Evolutionary conservation across 2,888 invertebrate species (phyloP).

Genomic region (Homarus gammarus): DNA sequence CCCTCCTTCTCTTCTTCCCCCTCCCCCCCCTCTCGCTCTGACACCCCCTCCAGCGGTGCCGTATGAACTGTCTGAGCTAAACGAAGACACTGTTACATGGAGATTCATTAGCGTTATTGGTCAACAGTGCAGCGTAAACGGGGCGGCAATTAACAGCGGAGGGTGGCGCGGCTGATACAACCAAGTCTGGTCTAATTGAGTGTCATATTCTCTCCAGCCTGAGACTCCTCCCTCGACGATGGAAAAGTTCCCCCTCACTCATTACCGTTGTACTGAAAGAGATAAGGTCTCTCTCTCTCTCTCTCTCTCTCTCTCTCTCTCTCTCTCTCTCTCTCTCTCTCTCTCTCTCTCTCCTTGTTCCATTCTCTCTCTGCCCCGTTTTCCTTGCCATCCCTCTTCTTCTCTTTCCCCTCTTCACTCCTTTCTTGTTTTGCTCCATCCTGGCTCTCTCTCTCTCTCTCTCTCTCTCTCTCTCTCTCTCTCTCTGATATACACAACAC

Average conservation of each 20-base stretch:
- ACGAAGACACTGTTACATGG: slow-evolving; percentile 17
- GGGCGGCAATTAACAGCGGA: background rate
- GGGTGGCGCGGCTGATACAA: slow-evolving; percentile 14
- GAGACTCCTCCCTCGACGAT: background rate
- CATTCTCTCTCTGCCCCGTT: background rate
- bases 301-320: background rate
- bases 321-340: slow-evolving; percentile 29
- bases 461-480: no score
- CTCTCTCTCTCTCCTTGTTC: slow-evolving; percentile 11
- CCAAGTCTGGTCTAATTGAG: slow-evolving; percentile 41
- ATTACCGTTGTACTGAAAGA: slow-evolving; percentile 34
- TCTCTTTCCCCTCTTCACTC: background rate
- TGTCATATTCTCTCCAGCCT: slow-evolving; percentile 39
- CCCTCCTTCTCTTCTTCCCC: background rate
- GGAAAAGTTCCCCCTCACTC: slow-evolving; percentile 34
- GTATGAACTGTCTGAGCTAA: slow-evolving; percentile 26
- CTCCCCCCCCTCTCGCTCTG: background rate
- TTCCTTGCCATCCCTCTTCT: background rate
- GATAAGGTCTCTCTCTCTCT: slow-evolving; percentile 39
- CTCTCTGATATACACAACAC: no score
- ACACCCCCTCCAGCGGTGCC: slow-evolving; percentile 26
- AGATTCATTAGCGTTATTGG: slow-evolving; percentile 18
- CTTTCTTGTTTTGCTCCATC: background rate
- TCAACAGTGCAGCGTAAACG: background rate
- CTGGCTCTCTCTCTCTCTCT: background rate